These are phyloP conservation scores for Burhinus oedicnemus DNA, from an alignment of 2,113 vertebrate genomes.

Conservation along the genomic window DNA sequence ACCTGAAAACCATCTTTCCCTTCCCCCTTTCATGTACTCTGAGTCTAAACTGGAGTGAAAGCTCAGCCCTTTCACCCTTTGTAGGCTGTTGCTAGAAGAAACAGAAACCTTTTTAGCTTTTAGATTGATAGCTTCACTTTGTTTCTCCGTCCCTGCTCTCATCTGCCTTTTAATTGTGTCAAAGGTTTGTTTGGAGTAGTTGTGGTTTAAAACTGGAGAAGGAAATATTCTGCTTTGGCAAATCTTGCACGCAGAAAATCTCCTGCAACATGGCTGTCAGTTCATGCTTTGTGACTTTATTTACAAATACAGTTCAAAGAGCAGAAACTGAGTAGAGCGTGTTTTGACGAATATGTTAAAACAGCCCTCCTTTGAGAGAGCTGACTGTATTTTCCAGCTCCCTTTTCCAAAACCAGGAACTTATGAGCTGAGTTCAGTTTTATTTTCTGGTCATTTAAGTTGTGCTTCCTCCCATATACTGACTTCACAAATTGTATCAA, in stretches of 20 bases:
- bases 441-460: neutral
- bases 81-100: neutral
- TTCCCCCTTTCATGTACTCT: neutral
- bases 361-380: neutral
- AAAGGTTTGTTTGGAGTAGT: neutral
- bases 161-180: neutral
- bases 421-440: neutral
- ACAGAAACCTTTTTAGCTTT: neutral
- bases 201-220: neutral
- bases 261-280: neutral
- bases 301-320: neutral
- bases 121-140: neutral
- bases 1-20: neutral
- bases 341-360: neutral
- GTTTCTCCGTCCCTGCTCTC: neutral
- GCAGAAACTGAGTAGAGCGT: neutral
- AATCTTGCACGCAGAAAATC: neutral
- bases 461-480: neutral
- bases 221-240: constrained; percentile 1
- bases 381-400: neutral
- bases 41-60: neutral
- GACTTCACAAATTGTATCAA: neutral
- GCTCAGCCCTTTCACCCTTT: neutral
- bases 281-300: neutral
- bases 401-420: neutral